These are phyloP conservation scores for Diachrysia chrysitis DNA, from an alignment of 2,888 invertebrate genomes.

Conservation along the genomic window DNA sequence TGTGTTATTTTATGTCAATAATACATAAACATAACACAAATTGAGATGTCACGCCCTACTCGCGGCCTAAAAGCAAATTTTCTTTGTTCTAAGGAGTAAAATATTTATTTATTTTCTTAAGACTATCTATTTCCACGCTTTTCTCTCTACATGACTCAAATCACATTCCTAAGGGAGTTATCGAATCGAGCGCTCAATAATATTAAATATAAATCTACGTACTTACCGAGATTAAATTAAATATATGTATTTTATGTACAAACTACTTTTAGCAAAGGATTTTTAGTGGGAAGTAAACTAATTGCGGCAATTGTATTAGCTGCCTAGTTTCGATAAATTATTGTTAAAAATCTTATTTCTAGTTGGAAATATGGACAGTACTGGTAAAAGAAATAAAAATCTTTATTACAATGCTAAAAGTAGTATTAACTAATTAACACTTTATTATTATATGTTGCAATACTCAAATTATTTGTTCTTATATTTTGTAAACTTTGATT, in stretches of 20 bases:
- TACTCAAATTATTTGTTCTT: constrained; percentile 60
- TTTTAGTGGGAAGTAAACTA: not conserved
- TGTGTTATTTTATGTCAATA: not conserved
- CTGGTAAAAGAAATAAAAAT: not conserved
- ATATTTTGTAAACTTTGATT: constrained; percentile 44
- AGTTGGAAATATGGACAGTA: not conserved
- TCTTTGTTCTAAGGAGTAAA: not conserved
- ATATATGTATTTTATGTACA: constrained; percentile 24
- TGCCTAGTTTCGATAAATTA: not conserved
- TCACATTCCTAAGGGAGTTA: constrained; percentile 64
- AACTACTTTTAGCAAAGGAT: constrained; percentile 24
- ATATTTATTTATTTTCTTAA: not conserved
- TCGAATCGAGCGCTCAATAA: constrained; percentile 57
- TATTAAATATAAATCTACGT: constrained; percentile 59
- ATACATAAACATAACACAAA: not conserved
- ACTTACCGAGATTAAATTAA: constrained; percentile 68
- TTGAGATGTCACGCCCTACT: not conserved
- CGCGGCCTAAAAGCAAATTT: constrained; percentile 3
- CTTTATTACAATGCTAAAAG: constrained; percentile 31
- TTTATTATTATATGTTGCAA: constrained; percentile 50
- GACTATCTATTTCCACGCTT: constrained; percentile 7
- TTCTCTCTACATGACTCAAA: constrained; percentile 10
- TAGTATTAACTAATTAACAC: constrained; percentile 20
- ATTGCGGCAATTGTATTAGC: not conserved
- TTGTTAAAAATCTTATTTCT: not conserved